Evolutionary conservation across 2,113 vertebrate species (phyloP), one percentile per base, ranked within the genome.

Genomic region (Chaetodon auriga): DNA sequence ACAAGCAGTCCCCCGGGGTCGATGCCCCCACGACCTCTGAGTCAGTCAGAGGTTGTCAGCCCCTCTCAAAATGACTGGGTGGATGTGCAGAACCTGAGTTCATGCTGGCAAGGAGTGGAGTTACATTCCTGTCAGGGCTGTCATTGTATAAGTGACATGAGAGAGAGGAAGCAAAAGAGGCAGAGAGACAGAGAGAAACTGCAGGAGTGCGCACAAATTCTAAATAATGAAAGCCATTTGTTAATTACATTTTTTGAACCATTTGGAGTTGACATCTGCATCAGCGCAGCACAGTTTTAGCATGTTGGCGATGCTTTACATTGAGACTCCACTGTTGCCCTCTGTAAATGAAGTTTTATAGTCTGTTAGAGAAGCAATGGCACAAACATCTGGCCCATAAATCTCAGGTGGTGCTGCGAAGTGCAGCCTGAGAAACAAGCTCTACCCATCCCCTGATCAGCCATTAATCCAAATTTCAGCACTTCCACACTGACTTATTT

Each of bases 371-470:
- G 72, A 81, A 81, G 87, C 87, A 83, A 90, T 84, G 80, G 75
- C 85, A 87, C 85, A 88, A 89, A 92, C 85, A 93, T 90, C 87
- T 93, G 89, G 80, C 57, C 74, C 83, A 89, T 91, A 89, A 90
- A 92, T 90, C 91, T 91, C 75, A 89, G 84, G 82, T 90, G 84
- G 75, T 83, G 87, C 63, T 74, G 85, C 74, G 21, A 73, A 84
- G 76, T 73, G 82, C 71, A 70, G 84, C 61, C 66, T 58, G 58
- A 87, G 69, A 86, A 78, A 83, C 35, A 19, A 60, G 72, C 80
- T 66, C 68, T 73, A 74, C 70, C 69, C 78, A 82, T 87, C 76
- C 79, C 55, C 83, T 85, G 65, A 88, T 83, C 80, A 80, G 83
- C 75, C 83, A 91, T 88, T 87, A 79, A 91, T 90, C 77, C 85